Evolutionary conservation across 2,113 vertebrate species (phyloP), one percentile per base, ranked within the genome.

Genomic region (Oryzias woworae): DNA sequence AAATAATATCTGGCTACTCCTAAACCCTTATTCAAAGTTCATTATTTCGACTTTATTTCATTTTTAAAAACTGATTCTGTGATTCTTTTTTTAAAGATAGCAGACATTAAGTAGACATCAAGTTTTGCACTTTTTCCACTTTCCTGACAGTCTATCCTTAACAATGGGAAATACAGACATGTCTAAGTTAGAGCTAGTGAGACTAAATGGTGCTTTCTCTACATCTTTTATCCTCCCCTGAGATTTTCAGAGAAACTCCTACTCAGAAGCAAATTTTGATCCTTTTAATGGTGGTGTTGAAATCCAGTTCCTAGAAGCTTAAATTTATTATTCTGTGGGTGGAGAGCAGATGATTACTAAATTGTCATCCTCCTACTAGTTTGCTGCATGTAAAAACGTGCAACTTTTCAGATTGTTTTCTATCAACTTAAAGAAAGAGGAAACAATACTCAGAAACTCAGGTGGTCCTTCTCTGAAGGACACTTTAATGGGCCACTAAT

Each of bases 281-380:
- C 64, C 52, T 68, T 79, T 70, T 73, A 70, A 77, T 52, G 71
- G 64, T 44, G 67, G 51, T 77, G 50, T 1, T 62, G 71, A 71
- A 74, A 69, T 76, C 62, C 62, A 62, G 70, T 62, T 82, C 67
- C 66, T 69, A 62, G 57, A 82, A 73, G 65, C 65, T 78, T 46
- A 41, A 72, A 69, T 68, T 69, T 48, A 79, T 81, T 54, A 73
- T 77, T 80, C 67, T 58, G 78, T 85, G 77, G 71, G 78, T 74
- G 83, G 69, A 71, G 52, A 20, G 63, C 64, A 73, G 72, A 69
- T 65, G 61, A 77, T 75, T 74, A 70, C 76, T 75, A 59, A 86
- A 73, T 75, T 47, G 79, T 69, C 73, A 62, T 69, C 76, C 78
- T 57, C 84, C 81, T 68, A 67, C 81, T 47, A 51, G 53, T 53